These are phyloP conservation scores for Nothobranchius furzeri DNA, from an alignment of 2,113 vertebrate species.

Conservation along the genomic window DNA sequence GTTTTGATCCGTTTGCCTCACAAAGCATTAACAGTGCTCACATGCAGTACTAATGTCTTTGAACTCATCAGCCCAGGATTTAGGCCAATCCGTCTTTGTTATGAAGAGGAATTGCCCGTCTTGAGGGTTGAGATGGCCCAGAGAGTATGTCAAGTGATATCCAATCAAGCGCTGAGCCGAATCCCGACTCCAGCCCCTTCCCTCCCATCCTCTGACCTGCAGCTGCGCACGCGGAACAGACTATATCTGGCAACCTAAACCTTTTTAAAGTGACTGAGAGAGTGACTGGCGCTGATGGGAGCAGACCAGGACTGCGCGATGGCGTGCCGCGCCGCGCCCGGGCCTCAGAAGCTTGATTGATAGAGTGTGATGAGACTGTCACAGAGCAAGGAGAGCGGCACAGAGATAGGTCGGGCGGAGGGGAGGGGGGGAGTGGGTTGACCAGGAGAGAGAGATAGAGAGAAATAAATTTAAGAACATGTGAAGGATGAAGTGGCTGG, in stretches of 20 bases:
- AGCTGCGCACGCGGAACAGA: conserved; percentile 24
- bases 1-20: conserved; percentile 22
- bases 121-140: conserved; percentile 14
- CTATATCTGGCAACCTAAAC: conserved; percentile 72
- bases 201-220: conserved; percentile 55
- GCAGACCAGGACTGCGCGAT: conserved; percentile 55
- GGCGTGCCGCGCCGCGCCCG: conserved; percentile 49
- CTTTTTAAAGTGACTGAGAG: conserved; percentile 71
- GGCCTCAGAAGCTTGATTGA: conserved; percentile 75
- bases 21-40: background rate
- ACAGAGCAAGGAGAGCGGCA: conserved; percentile 64
- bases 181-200: conserved; percentile 43
- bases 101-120: conserved; percentile 28
- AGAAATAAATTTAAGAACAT: conserved; percentile 71
- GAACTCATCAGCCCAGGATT: background rate
- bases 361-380: conserved; percentile 81
- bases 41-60: background rate
- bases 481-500: conserved; percentile 70
- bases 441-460: conserved; percentile 64
- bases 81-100: conserved; percentile 19
- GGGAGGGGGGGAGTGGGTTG: conserved; percentile 54
- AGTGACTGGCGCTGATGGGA: conserved; percentile 76
- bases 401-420: conserved; percentile 56
- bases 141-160: conserved; percentile 47
- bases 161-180: conserved; percentile 48